Evolutionary conservation across 2,113 vertebrate species (phyloP).

Genomic region (Cyphotilapia sp.): DNA sequence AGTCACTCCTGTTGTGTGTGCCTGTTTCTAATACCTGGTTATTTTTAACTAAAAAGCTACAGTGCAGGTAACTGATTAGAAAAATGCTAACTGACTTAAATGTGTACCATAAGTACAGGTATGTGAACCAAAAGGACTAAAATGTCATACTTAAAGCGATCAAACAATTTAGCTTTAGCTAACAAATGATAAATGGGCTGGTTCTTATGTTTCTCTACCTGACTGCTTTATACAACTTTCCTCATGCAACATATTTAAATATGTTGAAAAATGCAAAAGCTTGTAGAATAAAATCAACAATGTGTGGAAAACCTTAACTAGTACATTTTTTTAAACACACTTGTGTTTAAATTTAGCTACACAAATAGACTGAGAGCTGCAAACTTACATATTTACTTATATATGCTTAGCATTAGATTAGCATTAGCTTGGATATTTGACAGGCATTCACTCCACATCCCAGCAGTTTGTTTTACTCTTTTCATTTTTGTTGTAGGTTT

Average conservation of each 20-base stretch:
- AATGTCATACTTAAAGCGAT: background rate
- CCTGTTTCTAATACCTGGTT: background rate
- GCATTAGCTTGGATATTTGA: background rate
- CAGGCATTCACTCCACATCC: background rate
- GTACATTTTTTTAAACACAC: background rate
- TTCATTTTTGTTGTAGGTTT: constrained; percentile 70
- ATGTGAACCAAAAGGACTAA: background rate
- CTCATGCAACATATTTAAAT: background rate
- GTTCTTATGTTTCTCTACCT: background rate
- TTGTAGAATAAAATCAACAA: background rate
- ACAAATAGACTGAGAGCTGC: background rate
- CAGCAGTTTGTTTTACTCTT: background rate
- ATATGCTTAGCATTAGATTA: background rate
- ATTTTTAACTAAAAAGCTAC: background rate
- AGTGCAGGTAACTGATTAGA: background rate
- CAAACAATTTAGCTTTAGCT: background rate
- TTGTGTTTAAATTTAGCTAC: background rate
- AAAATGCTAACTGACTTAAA: background rate
- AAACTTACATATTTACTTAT: background rate
- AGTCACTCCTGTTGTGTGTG: background rate
- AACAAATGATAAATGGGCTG: background rate
- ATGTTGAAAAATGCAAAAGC: background rate
- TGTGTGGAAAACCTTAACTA: background rate
- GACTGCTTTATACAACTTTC: background rate
- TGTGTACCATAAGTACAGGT: background rate